Conservation (phyloP, 2,797 vertebrate species). For the Percopsis omiscomaycus region DNA sequence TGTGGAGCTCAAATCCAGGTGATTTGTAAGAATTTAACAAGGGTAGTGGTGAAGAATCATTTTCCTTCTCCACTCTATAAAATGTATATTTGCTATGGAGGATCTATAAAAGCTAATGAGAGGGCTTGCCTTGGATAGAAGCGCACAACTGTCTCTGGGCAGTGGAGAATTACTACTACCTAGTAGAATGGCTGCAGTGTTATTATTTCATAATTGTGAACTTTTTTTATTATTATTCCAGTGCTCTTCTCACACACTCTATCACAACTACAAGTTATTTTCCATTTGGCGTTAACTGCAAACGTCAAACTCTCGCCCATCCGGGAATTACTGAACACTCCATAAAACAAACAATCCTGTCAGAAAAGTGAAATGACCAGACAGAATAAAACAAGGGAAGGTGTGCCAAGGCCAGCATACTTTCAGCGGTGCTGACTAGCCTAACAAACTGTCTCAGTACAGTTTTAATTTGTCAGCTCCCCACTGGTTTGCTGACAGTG, state of each 20-base stretch:
- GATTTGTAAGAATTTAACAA: conserved; percentile 23
- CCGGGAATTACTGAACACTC: too few species aligned
- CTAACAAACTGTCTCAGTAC: conserved; percentile 39
- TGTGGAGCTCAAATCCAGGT: conserved; percentile 12
- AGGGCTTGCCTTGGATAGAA: background rate
- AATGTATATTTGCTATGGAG: background rate
- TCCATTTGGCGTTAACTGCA: conserved; percentile 6
- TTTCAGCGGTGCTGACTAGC: conserved; percentile 25
- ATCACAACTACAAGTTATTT: too few species aligned
- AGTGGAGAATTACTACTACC: background rate
- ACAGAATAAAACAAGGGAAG: conserved; percentile 48
- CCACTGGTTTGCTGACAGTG: conserved; percentile 55
- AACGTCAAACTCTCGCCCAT: background rate
- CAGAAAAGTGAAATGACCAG: conserved; percentile 31
- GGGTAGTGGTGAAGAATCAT: conserved; percentile 9
- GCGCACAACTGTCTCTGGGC: background rate
- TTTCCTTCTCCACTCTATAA: background rate
- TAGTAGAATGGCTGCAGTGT: background rate
- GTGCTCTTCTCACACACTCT: too few species aligned
- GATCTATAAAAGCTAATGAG: conserved; percentile 6
- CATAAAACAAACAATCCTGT: conserved; percentile 20
- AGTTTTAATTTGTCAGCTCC: conserved; percentile 25
- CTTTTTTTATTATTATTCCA: too few species aligned
- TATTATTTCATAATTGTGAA: background rate
- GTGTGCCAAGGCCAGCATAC: conserved; percentile 38